Evolutionary conservation across 2,113 vertebrate species (phyloP).

Genomic region (Manacus vitellinus): DNA sequence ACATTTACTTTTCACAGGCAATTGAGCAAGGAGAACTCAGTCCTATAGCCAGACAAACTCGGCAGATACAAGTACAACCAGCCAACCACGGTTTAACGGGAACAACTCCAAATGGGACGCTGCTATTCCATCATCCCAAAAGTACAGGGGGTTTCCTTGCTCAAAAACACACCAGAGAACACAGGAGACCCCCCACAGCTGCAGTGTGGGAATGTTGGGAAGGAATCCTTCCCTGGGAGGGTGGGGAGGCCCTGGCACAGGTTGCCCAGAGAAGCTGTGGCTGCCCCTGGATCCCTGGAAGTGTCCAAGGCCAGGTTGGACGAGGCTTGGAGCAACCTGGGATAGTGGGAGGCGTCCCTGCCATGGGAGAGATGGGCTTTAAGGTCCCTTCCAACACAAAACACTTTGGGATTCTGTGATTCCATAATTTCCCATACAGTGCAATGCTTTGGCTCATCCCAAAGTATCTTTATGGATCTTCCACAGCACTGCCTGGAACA

Average conservation of each 20-base stretch:
- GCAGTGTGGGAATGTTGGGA: background rate
- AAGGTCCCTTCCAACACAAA: background rate
- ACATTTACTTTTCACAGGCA: background rate
- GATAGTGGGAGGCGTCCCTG: background rate
- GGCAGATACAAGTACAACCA: background rate
- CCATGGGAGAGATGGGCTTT: background rate
- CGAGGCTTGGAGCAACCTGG: background rate
- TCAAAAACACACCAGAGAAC: accelerated
- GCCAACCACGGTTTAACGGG: accelerated
- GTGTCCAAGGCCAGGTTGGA: background rate
- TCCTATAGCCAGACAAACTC: background rate
- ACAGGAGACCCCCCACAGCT: background rate
- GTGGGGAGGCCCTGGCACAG: background rate
- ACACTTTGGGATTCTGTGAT: background rate
- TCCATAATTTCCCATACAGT: background rate
- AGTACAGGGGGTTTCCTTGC: background rate
- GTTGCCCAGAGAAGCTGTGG: background rate
- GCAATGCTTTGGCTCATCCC: background rate
- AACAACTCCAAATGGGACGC: background rate
- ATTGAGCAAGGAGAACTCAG: background rate
- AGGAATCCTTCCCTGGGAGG: background rate
- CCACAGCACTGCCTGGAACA: background rate
- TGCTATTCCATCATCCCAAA: background rate
- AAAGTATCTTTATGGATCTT: background rate
- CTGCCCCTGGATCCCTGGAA: background rate